phyloP scores from a whole-genome alignment of 2,888 invertebrate genomes.

The Amiota mariae region DNA sequence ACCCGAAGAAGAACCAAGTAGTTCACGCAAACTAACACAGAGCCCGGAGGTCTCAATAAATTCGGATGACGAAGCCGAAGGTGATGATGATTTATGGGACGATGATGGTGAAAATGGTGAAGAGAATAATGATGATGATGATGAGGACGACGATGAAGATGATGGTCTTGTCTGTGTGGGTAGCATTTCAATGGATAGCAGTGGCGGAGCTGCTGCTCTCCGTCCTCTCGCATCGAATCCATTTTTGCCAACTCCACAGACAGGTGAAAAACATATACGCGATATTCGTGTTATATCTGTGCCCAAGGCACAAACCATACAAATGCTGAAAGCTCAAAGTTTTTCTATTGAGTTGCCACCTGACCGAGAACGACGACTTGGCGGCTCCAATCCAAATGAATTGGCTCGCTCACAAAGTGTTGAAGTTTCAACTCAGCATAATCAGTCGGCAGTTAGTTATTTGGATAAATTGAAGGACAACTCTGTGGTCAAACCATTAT shows the following conservation, averaged over 20 bases:
- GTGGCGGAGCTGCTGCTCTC: conserved; percentile 51
- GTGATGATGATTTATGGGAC: conserved; percentile 62
- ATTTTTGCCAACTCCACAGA: conserved; percentile 54
- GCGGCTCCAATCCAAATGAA: conserved; percentile 44
- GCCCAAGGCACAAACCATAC: conserved; percentile 66
- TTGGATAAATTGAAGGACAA: conserved; percentile 67
- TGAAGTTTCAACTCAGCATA: conserved; percentile 40
- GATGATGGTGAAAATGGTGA: conserved; percentile 52
- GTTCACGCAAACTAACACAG: conserved; percentile 58
- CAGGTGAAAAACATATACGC: conserved; percentile 71
- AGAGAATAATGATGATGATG: conserved; percentile 45
- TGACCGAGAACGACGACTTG: conserved; percentile 48
- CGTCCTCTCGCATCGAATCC: conserved; percentile 55
- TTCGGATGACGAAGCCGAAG: conserved; percentile 61
- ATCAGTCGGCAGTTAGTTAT: conserved; percentile 50
- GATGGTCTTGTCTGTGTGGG: conserved; percentile 50
- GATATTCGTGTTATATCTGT: conserved; percentile 72
- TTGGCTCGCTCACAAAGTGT: conserved; percentile 55
- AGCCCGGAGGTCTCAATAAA: conserved; percentile 66
- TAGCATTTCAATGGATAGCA: conserved; percentile 41
- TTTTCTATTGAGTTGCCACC: conserved; percentile 53
- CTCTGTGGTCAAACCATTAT: conserved; percentile 62
- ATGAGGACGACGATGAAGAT: conserved; percentile 71
- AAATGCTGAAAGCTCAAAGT: conserved; percentile 61
- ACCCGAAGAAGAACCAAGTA: conserved; percentile 63